Evolutionary conservation across 2,797 vertebrate genomes (phyloP).

Genomic region (Margarornis squamiger): DNA sequence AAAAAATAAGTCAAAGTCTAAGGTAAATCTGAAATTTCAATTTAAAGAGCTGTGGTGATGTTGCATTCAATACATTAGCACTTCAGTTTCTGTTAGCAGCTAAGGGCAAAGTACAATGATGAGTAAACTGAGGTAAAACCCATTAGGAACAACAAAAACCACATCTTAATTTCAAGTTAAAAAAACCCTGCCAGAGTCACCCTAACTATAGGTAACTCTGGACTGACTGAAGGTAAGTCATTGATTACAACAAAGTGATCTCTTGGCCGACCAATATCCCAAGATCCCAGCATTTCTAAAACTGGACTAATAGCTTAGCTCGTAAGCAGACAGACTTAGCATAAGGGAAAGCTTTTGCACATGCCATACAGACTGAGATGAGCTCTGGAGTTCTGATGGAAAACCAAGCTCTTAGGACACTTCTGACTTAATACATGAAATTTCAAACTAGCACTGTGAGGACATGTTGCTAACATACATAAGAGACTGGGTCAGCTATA

Average conservation of each 20-base stretch:
- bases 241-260: rapidly evolving
- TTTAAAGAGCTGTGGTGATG: not conserved
- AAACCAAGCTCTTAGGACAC: not conserved
- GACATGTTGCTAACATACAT: not conserved
- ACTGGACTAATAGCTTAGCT: not conserved
- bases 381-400: not conserved
- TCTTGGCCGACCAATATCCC: not conserved
- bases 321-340: not conserved
- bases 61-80: not conserved
- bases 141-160: not conserved
- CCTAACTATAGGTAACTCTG: not conserved
- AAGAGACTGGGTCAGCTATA: not conserved
- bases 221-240: not conserved
- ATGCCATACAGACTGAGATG: not conserved
- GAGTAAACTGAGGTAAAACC: not conserved
- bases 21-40: not conserved
- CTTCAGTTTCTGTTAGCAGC: not conserved
- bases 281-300: not conserved
- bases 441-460: not conserved
- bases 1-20: not conserved
- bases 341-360: not conserved
- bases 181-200: not conserved
- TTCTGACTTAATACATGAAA: not conserved
- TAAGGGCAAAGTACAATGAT: not conserved
- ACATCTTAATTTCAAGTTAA: not conserved